Base-by-base conservation (phyloP, 2,888 invertebrate species). In the Andrena minutula region DNA sequence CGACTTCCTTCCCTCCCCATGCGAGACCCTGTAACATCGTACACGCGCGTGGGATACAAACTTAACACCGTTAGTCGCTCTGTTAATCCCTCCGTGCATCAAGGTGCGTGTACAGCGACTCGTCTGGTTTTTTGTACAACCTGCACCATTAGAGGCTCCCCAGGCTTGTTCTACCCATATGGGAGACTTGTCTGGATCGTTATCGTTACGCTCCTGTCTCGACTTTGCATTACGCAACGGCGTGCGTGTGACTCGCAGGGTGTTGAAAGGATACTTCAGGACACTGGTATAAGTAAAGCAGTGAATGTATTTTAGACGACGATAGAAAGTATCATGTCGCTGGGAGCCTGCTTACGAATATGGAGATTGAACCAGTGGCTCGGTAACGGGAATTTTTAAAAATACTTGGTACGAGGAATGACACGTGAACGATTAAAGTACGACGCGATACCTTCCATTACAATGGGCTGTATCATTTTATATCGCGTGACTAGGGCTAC, bases 111-210 rank as follows among this genome's bases (percentile, higher is more conserved):
- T 30, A 23, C 7, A 5, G 3, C 30, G 23, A 58, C 61, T 23
- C 12, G 49, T 66, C 35, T 68, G 58, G 56, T 80, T 60, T 63
- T 63, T 68, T 84, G 60, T 56, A 63, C 12, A 47, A 72, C 56
- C 65, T 51, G 72, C 41, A 28, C 74, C 58, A 83, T 79, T 86
- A 80, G 60, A 77, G 49, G 23, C 47, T 35, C 58, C 63, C 56
- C 60, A 0, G 32, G 26, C 30, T 78, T 26, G 49, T 66, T 41
- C 49, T 56, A 61, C 53, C 56, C 10, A 65, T 10, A 71, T 28
- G 49, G 65, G 23, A 35, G 70, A 75, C 82, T 77, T 53, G 74
- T 77, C 74, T 72, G 66, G 30, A n/a, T 71, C 32, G 75, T 66
- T 66, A 75, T 75, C 75, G 58, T 83, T 84, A 73, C 51, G 65